These are phyloP conservation scores for Podarcis lilfordi DNA, from an alignment of 2,797 vertebrate species.

Conservation along the genomic window DNA sequence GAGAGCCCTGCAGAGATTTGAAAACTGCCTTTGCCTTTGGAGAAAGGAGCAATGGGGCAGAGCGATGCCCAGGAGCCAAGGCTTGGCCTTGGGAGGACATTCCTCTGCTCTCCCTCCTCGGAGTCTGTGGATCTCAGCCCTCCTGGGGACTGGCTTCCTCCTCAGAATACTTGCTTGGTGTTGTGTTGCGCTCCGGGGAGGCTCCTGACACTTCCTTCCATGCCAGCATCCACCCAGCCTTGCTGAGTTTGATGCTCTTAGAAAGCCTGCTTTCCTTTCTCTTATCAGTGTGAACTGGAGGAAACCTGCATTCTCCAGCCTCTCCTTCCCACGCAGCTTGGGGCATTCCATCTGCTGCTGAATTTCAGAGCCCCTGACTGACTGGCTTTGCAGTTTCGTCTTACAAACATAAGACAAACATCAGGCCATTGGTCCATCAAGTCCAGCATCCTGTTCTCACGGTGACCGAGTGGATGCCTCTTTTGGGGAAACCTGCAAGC, in stretches of 20 bases:
- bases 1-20: too few relatives aligned
- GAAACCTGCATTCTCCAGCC: neutral
- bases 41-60: neutral
- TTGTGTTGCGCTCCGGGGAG: neutral
- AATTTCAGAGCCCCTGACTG: neutral
- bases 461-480: too few relatives aligned
- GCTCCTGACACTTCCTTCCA: neutral
- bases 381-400: neutral
- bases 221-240: neutral
- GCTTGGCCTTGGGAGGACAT: neutral
- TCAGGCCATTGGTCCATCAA: too few relatives aligned
- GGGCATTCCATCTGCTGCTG: neutral
- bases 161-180: neutral
- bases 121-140: neutral
- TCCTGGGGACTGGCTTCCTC: neutral
- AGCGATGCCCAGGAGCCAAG: neutral
- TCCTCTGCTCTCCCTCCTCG: neutral
- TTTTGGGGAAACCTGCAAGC: too few relatives aligned
- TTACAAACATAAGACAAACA: too few relatives aligned
- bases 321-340: neutral
- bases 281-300: too few relatives aligned
- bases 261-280: neutral
- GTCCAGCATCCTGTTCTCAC: too few relatives aligned
- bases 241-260: neutral
- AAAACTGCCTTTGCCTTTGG: neutral